Percentiles rank a stretch among this genome's conserved stretches.
Evolutionary conservation across 2,888 invertebrate genomes (phyloP).

Genomic region (Drosophila niveifrons): DNA sequence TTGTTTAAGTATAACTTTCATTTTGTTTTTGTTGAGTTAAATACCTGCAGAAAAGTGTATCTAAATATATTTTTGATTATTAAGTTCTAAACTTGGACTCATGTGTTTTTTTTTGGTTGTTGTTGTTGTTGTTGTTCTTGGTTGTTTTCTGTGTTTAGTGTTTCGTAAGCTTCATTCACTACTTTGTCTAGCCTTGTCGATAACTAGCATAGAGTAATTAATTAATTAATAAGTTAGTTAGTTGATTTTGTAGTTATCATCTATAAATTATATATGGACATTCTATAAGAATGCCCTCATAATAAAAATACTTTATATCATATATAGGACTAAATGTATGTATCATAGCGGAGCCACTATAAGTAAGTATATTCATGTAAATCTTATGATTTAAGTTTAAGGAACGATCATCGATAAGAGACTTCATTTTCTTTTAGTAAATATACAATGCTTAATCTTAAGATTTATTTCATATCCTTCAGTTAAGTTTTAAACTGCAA

Average conservation of each 20-base stretch:
- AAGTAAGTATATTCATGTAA: conserved; percentile 60
- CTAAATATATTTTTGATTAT: conserved; percentile 81
- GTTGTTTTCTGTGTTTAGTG: conserved; percentile 56
- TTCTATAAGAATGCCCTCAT: conserved; percentile 76
- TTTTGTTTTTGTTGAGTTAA: conserved; percentile 45
- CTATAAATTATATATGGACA: conserved; percentile 65
- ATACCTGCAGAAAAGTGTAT: conserved; percentile 82
- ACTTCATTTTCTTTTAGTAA: conserved; percentile 76
- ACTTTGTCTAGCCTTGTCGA: conserved; percentile 69
- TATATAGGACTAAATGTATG: conserved; percentile 47
- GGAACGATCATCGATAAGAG: conserved; percentile 81
- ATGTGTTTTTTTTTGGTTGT: conserved; percentile 70
- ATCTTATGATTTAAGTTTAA: conserved; percentile 71
- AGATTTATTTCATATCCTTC: conserved; percentile 31
- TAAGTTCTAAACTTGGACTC: conserved; percentile 81
- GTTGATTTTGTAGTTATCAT: conserved; percentile 44
- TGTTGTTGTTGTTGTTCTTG: conserved; percentile 50
- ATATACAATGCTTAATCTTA: conserved; percentile 76
- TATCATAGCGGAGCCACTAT: conserved; percentile 38
- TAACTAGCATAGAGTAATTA: conserved; percentile 72
- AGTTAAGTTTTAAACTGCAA: conserved; percentile 31
- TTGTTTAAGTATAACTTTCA: conserved; percentile 44
- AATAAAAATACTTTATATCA: conserved; percentile 74
- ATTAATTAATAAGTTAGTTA: conserved; percentile 67
- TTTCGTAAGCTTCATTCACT: conserved; percentile 77